Base-by-base conservation (phyloP, 2,888 invertebrate species). In the Mythimna albipuncta region DNA sequence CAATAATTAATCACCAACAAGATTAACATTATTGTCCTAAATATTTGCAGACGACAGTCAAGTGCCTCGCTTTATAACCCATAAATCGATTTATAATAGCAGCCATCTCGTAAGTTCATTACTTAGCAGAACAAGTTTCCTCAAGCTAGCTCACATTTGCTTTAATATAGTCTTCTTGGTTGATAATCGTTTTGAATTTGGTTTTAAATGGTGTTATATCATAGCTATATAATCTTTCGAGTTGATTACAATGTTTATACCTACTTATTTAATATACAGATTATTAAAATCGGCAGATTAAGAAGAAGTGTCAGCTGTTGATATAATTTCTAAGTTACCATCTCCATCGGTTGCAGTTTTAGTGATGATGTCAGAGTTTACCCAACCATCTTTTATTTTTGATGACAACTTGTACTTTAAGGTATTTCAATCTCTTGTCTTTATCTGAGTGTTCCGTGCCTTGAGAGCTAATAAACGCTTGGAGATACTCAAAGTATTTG, bases 81-180 rank as follows among this genome's bases (percentile, higher is more conserved):
- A 75, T 79, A 69, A 74, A 75, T 64, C 55, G 67, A 69, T 83
- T 67, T 74, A 54, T 69, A 79, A 79, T 69, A 66, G 61, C 32
- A 64, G 57, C 47, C 32, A 64, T 69, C 72, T 69, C 13, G 78
- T 77, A 69, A 65, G 58, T 58, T 61, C 16, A 59, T 67, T 64
- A 64, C 35, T 71, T 54, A 69, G 10, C 52, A 59, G 47, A 81
- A 71, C 73, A 38, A 62, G 69, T 70, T 81, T 73, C 7, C 13
- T 52, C 41, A 44, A 54, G 32, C n/a, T 64, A 61, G 44, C 58
- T 69, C 50, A 65, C 65, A 59, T 74, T 69, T 75, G 16, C 44
- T 58, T 54, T 50, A 64, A 69, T 19, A 66, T 44, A 66, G 21
- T 16, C 52, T 63, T 66, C 54, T 50, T 68, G 38, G 70, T 68